Evolutionary conservation across 1,140 invertebrate genomes (phyloP).

Genomic region (Pseudomyrmex concolor): DNA sequence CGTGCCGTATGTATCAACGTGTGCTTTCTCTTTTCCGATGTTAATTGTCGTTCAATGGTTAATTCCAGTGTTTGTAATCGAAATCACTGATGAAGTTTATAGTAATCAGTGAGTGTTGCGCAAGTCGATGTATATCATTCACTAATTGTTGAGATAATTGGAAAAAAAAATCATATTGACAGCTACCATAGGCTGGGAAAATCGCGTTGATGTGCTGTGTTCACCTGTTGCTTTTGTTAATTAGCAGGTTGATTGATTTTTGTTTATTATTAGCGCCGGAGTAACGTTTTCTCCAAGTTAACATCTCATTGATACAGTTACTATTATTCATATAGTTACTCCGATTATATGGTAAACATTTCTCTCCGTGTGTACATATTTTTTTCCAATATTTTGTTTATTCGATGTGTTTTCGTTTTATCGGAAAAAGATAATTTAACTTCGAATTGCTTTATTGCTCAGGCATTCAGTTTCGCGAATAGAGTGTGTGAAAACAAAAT

Average conservation of each 20-base stretch:
- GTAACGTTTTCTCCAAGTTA: neutral
- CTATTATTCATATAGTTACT: neutral
- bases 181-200: neutral
- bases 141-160: neutral
- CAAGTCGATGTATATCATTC: neutral
- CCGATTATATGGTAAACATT: neutral
- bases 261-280: neutral
- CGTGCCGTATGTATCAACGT: neutral
- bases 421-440: neutral
- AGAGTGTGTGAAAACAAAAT: neutral
- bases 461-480: neutral
- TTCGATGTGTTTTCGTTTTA: neutral
- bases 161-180: neutral
- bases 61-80: neutral
- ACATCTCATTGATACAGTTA: neutral
- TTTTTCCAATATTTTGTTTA: neutral
- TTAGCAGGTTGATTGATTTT: neutral
- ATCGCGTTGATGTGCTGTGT: neutral
- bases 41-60: neutral
- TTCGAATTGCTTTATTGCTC: neutral
- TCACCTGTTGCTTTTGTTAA: conserved; percentile 25
- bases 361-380: neutral
- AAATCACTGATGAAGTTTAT: neutral
- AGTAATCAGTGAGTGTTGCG: neutral
- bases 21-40: conserved; percentile 7